A percentile compares a stretch with the other conserved stretches of the same genome.
Conservation (phyloP, 2,797 vertebrate genomes). For the Chloroceryle inda region DNA sequence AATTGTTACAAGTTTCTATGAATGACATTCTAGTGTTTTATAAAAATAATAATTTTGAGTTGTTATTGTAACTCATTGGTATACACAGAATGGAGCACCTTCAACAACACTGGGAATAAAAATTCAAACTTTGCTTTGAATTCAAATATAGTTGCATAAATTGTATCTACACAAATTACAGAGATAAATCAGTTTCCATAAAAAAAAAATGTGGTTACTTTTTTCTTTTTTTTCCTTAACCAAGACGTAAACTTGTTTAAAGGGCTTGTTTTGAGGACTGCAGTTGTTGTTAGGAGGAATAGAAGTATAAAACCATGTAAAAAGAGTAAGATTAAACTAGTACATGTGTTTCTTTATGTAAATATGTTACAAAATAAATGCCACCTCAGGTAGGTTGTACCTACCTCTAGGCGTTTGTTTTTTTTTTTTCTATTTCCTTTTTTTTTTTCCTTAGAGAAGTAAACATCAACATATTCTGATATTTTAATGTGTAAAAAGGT, state of each 20-base stretch:
- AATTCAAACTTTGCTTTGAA: background rate
- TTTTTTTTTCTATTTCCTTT: too few relatives aligned
- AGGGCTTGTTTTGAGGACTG: background rate
- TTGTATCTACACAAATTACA: background rate
- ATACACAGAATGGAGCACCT: background rate
- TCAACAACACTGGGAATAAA: background rate
- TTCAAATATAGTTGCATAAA: background rate
- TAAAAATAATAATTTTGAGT: background rate
- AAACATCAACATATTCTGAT: background rate
- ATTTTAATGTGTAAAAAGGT: background rate
- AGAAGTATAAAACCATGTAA: background rate
- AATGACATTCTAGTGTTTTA: background rate
- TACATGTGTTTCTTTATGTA: background rate
- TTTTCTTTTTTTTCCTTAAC: background rate
- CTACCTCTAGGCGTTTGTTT: background rate
- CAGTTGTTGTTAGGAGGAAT: background rate
- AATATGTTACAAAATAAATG: background rate
- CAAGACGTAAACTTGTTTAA: background rate
- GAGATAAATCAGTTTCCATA: background rate
- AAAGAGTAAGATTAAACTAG: background rate
- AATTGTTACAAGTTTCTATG: background rate
- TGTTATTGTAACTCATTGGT: background rate
- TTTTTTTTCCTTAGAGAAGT: background rate
- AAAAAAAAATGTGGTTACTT: background rate
- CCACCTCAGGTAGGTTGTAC: background rate